These are phyloP conservation scores for Epiblema foenella DNA, from an alignment of 2,888 invertebrate species.

Conservation along the genomic window DNA sequence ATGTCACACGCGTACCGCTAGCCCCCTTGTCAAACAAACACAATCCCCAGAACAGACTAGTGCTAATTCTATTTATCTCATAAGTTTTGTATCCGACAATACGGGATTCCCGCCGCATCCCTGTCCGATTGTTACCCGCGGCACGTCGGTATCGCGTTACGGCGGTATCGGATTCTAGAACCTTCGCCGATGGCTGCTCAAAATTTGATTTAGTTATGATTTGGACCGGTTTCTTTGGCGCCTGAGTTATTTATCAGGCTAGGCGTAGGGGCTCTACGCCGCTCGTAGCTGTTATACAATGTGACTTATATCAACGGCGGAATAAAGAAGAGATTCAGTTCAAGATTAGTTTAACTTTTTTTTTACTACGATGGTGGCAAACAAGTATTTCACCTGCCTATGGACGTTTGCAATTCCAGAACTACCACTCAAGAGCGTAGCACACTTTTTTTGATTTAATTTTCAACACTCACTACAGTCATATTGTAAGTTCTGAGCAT, in stretches of 20 bases:
- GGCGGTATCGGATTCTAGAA: conserved; percentile 35
- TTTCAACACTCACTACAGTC: not conserved
- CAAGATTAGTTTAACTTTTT: no score
- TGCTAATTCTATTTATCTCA: conserved; percentile 36
- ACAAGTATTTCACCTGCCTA: no score
- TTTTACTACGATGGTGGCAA: no score
- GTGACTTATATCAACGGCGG: not conserved
- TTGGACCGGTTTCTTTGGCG: conserved; percentile 36
- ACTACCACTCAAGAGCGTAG: no score
- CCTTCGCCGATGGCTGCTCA: conserved; percentile 37
- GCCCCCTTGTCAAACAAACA: not conserved
- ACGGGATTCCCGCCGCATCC: conserved; percentile 7
- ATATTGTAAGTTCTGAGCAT: not conserved
- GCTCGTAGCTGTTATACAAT: conserved; percentile 4
- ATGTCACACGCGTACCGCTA: not conserved
- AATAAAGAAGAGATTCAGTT: not conserved
- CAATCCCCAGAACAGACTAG: not conserved
- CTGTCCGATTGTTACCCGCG: conserved; percentile 33
- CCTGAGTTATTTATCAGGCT: conserved; percentile 30
- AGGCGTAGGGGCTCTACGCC: conserved; percentile 7
- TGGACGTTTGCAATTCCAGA: no score
- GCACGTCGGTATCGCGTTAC: conserved; percentile 37
- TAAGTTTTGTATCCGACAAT: conserved; percentile 32
- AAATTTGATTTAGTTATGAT: conserved; percentile 45
- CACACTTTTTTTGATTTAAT: no score